These are phyloP conservation scores for Disparrhopalites patrizii DNA, from an alignment of 2,888 invertebrate genomes.

Conservation along the genomic window DNA sequence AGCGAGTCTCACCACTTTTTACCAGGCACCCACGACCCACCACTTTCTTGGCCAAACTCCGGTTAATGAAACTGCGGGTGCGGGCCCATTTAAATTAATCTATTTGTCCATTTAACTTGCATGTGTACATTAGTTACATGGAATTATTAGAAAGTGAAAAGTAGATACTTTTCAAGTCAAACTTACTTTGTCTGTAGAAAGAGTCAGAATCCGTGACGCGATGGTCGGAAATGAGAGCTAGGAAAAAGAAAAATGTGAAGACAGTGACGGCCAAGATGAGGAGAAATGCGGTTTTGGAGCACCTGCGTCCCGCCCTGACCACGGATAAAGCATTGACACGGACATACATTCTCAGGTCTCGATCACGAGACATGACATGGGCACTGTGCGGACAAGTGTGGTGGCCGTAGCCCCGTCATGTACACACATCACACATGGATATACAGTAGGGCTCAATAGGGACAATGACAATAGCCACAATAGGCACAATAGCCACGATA, in stretches of 20 bases:
- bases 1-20: too few relatives aligned
- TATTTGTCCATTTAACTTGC: too few relatives aligned
- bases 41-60: too few relatives aligned
- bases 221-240: constrained; percentile 16
- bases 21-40: too few relatives aligned
- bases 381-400: neutral
- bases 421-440: too few relatives aligned
- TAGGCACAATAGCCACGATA: neutral
- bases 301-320: constrained; percentile 1
- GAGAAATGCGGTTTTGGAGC: constrained; percentile 17
- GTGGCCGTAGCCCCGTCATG: constrained; percentile 1
- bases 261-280: constrained; percentile 11
- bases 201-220: constrained; percentile 20
- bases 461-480: too few relatives aligned
- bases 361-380: constrained; percentile 7
- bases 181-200: constrained; percentile 30
- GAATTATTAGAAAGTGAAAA: too few relatives aligned
- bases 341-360: constrained; percentile 18
- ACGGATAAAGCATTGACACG: constrained; percentile 14
- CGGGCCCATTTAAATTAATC: too few relatives aligned
- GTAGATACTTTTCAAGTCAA: too few relatives aligned
- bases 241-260: constrained; percentile 5
- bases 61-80: too few relatives aligned
- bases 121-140: too few relatives aligned
- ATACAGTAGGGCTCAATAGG: neutral